A percentile compares a stretch with the other conserved stretches of the same genome.
Evolutionary conservation across 1,140 invertebrate species (phyloP).

Genomic region (Cylas formicarius): DNA sequence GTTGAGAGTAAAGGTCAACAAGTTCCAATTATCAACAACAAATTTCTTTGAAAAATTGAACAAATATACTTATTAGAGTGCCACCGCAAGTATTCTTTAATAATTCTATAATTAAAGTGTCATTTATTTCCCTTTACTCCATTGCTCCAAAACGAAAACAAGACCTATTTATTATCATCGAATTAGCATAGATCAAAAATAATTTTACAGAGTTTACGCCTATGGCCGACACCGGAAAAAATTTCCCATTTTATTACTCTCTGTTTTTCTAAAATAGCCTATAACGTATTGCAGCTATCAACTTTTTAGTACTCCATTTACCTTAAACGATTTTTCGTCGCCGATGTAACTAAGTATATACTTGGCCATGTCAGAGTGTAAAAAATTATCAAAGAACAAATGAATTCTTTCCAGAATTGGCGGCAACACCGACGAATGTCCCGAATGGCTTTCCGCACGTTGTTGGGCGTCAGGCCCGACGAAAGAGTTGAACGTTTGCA

Average conservation of each 20-base stretch:
- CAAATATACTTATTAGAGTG: too few relatives aligned
- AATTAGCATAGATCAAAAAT: not conserved
- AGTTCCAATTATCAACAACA: too few relatives aligned
- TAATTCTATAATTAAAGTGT: too few relatives aligned
- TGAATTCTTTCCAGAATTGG: constrained; percentile 67
- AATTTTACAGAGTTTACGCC: not conserved
- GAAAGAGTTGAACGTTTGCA: constrained; percentile 20
- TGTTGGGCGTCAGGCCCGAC: constrained; percentile 45
- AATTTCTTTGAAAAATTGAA: too few relatives aligned
- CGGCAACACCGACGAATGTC: constrained; percentile 63
- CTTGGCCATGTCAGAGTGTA: constrained; percentile 67
- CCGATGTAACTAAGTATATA: constrained; percentile 66
- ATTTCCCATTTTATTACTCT: constrained; percentile 40
- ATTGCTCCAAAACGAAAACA: too few relatives aligned
- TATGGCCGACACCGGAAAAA: not conserved
- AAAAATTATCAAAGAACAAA: constrained; percentile 70
- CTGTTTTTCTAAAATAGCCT: too few relatives aligned
- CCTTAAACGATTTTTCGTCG: constrained; percentile 51
- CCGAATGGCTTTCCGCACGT: constrained; percentile 56
- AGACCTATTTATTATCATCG: constrained; percentile 1
- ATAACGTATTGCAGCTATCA: too few relatives aligned
- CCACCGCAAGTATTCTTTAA: too few relatives aligned
- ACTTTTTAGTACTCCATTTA: constrained; percentile 17
- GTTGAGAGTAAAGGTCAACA: too few relatives aligned
- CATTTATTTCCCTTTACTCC: too few relatives aligned